phyloP scores from a whole-genome alignment of 2,888 invertebrate genomes.

The Tinea semifulvella region DNA sequence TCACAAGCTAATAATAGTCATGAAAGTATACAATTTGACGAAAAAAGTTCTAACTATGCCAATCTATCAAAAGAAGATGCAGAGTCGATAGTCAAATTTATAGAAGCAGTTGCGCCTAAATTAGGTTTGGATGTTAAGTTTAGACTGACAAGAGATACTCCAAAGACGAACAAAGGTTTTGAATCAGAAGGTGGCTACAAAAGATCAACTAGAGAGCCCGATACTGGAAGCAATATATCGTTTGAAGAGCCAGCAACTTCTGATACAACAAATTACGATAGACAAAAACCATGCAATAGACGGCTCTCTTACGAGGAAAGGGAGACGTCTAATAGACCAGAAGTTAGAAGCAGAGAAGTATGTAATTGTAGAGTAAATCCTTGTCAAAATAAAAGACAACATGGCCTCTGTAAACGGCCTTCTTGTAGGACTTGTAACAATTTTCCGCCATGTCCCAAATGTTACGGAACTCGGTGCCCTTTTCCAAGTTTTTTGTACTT shows the following conservation, averaged over 20 bases:
- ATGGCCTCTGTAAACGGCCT: neutral
- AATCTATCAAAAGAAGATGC: neutral
- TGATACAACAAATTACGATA: neutral
- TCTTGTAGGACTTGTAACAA: neutral
- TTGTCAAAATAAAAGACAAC: too few relatives aligned
- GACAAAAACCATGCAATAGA: too few relatives aligned
- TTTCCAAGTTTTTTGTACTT: slow-evolving; percentile 3
- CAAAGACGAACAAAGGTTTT: neutral
- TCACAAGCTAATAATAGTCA: neutral
- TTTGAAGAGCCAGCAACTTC: neutral
- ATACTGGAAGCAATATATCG: too few relatives aligned
- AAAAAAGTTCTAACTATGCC: too few relatives aligned
- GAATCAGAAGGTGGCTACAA: neutral
- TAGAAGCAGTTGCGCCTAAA: neutral
- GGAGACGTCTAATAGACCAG: neutral
- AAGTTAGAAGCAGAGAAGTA: neutral
- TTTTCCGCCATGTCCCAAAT: neutral
- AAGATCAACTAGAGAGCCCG: too few relatives aligned
- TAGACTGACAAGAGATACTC: neutral
- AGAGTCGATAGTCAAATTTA: neutral
- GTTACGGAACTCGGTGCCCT: neutral
- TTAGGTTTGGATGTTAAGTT: neutral
- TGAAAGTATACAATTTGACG: neutral
- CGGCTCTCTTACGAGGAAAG: too few relatives aligned
- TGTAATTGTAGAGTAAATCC: neutral